Base-by-base conservation (phyloP, 2,888 invertebrate species). In the Parapristionchus giblindavisi region DNA sequence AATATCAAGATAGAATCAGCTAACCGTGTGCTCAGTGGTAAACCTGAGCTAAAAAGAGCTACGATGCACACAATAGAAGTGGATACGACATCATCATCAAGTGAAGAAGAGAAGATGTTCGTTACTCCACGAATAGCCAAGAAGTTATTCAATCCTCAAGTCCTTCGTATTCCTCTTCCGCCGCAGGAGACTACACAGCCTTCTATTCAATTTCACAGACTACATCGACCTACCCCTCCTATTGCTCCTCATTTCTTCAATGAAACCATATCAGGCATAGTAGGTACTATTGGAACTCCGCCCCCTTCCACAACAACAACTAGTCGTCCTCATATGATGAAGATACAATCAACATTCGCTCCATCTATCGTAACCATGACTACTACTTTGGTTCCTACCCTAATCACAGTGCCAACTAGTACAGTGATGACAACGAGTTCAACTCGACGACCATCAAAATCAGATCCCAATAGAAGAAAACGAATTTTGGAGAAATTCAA, bases 21-120 rank as follows among this genome's bases (percentile, higher is more conserved):
- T 5, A 65, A 65, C 21, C 32, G 29, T 1, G 48, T 65, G 40
- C 63, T 65, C 43, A 43, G 51, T 27, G 68, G 52, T 17, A n/a
- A 38, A 5, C 3, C 27, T 2, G 40, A n/a, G n/a, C n/a, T n/a
- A n/a, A n/a, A n/a, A n/a, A n/a, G n/a, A n/a, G n/a, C n/a, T n/a
- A n/a, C n/a, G n/a, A n/a, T 51, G 6, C 68, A 68, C 68, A 68
- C 68, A 1, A 68, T 68, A n/a, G 17, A 48, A 17, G 51, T 68
- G 0, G 68, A 48, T 17, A 34, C 68, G 11, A 52, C 34, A 52
- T 43, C 43, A 0, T 68, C 68, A 14, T 34, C 52, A 4, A 48
- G 48, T 48, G 68, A 48, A 52, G 68, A 68, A 38, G 68, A 68
- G 34, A 51, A 34, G 5, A 14, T 68, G 11, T 68, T 68, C 52